phyloP scores from a whole-genome alignment of 2,888 invertebrate species.

The Leistus spinibarbis region DNA sequence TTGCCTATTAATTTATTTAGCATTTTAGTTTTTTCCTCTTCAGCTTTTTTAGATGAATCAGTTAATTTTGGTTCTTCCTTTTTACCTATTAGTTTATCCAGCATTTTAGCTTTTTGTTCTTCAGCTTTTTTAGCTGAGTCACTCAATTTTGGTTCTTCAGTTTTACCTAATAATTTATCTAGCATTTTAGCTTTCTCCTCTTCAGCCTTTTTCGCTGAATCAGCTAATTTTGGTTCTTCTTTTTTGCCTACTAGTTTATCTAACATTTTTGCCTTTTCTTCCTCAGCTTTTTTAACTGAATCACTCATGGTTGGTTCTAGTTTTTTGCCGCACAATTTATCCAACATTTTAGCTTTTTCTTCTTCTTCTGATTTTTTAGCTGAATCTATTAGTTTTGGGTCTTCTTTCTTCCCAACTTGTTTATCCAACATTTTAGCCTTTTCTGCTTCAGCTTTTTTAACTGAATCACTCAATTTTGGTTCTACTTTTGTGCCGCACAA shows the following conservation, averaged over 20 bases:
- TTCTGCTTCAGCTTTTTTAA: constrained; percentile 28
- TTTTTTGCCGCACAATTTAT: not conserved
- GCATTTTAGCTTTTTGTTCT: constrained; percentile 31
- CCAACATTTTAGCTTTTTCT: constrained; percentile 29
- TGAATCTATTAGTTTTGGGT: not conserved
- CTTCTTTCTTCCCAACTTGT: not conserved
- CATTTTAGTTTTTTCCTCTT: constrained; percentile 19
- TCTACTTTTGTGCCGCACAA: not conserved
- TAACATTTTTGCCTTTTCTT: constrained; percentile 39
- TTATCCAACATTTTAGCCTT: constrained; percentile 27
- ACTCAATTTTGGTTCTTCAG: constrained; percentile 46
- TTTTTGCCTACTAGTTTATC: constrained; percentile 27
- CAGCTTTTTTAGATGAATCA: not conserved
- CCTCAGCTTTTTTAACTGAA: constrained; percentile 16
- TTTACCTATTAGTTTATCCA: constrained; percentile 7
- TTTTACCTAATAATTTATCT: constrained; percentile 45
- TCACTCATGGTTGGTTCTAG: not conserved
- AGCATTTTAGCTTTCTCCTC: constrained; percentile 39
- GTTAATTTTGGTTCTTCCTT: constrained; percentile 11
- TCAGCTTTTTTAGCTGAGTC: constrained; percentile 43
- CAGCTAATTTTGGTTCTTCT: constrained; percentile 15
- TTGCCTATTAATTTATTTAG: not conserved
- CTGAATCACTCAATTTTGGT: not conserved
- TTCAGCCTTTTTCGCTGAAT: constrained; percentile 36
- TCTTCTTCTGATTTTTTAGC: constrained; percentile 16